Evolutionary conservation across 2,888 invertebrate genomes (phyloP).

Genomic region (Agrochola circellaris): DNA sequence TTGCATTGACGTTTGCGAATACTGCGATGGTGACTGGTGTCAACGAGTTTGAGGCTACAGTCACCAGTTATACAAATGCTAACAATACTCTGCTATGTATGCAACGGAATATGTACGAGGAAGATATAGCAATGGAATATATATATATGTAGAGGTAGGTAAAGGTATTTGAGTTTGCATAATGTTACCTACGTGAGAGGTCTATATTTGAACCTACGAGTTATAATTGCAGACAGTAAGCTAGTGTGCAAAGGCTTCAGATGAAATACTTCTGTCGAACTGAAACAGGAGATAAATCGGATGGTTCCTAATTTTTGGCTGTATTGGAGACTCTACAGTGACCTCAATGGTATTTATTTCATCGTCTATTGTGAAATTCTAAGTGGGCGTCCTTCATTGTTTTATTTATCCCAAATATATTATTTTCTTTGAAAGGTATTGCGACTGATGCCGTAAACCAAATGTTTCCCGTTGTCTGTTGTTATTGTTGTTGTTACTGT

Average conservation of each 20-base stretch:
- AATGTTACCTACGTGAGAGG: background rate
- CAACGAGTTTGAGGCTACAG: background rate
- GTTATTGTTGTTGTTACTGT: slow-evolving; percentile 41
- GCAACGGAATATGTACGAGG: background rate
- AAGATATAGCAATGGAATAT: no score
- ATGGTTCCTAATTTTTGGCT: background rate
- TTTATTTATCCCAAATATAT: slow-evolving; percentile 44
- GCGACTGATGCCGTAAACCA: slow-evolving; percentile 11
- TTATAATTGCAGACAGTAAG: background rate
- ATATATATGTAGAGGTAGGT: no score
- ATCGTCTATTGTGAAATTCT: slow-evolving; percentile 7
- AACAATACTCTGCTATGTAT: background rate
- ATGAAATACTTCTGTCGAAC: background rate
- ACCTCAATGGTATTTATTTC: background rate
- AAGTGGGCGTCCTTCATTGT: slow-evolving; percentile 18
- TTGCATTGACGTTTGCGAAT: background rate
- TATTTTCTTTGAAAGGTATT: slow-evolving; percentile 39
- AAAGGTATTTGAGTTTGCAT: no score
- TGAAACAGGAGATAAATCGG: slow-evolving; percentile 5
- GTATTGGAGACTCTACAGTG: background rate
- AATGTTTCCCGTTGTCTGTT: slow-evolving; percentile 9
- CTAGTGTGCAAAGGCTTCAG: background rate
- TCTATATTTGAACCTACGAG: background rate
- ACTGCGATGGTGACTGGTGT: background rate
- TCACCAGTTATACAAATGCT: background rate